These are phyloP conservation scores for Plecturocebus donacophilus DNA, from an alignment of 2,113 vertebrate genomes.

Conservation along the genomic window DNA sequence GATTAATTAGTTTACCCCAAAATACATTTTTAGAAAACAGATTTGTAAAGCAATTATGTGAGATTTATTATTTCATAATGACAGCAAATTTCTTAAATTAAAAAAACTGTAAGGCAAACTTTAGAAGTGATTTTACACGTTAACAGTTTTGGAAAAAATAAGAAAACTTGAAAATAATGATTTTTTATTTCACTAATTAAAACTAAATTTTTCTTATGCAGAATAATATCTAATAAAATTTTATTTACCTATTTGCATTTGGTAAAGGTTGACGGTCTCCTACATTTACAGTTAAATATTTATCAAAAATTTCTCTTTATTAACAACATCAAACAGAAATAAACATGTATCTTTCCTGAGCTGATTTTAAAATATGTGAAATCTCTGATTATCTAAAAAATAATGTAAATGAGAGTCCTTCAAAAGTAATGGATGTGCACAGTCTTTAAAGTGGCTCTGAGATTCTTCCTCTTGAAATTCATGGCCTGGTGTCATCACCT, in stretches of 20 bases:
- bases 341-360: not conserved
- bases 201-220: not conserved
- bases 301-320: not conserved
- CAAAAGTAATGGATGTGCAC: not conserved
- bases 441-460: rapidly evolving
- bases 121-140: constrained; percentile 22
- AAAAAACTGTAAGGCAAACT: constrained; percentile 4
- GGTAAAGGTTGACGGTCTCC: not conserved
- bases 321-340: constrained; percentile 28
- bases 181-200: constrained; percentile 32
- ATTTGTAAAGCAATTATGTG: not conserved
- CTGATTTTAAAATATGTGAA: not conserved
- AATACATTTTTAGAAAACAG: constrained; percentile 2
- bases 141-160: constrained; percentile 6
- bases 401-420: not conserved
- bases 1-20: constrained; percentile 4
- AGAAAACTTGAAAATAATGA: not conserved
- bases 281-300: not conserved
- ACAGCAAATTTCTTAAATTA: not conserved
- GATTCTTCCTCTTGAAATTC: no score
- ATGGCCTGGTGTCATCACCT: not conserved
- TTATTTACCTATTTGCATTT: not conserved
- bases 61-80: constrained; percentile 8
- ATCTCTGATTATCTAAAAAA: not conserved
- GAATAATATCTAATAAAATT: not conserved